Evolutionary conservation across 2,888 invertebrate genomes (phyloP), one percentile per base, ranked within the genome.

Genomic region (Pyrgus malvae): DNA sequence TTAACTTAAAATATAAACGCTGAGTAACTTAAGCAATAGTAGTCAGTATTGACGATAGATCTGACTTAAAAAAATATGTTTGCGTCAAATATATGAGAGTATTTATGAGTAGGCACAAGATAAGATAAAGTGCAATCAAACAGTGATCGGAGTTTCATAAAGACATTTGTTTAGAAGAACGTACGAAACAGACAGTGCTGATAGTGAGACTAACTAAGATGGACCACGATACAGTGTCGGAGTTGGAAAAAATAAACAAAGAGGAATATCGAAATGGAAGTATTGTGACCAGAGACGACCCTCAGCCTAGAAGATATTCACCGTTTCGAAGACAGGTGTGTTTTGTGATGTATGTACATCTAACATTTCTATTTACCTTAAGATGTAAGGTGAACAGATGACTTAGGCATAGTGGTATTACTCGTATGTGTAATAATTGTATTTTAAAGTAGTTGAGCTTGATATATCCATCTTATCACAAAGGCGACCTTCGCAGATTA

Each of bases 311-410:
- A 23, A 55, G 41, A 19, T 59, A 64, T 33, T 68, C 70, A 38
- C 78, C 82, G 3, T 82, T 87, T 57, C 67, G 72, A 21, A 80
- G 80, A 76, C 88, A 89, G 87, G 88, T 89, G 68, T 72, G 84
- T 80, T 58, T 53, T 55, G 27, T 41, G 31, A 56, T 27, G 61
- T 59, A 61, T 51, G 51, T 67, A 57, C 12, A 35, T 16, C 14
- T 14, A 35, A 2, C 6, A 12, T 33, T 7, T 31, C 2, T 11
- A 29, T 11, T 25, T 29, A 29, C 29, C 2, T 11, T 11, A n/a
- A n/a, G n/a, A n/a, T n/a, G n/a, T n/a, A n/a, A n/a, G n/a, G n/a
- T n/a, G n/a, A n/a, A n/a, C n/a, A n/a, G n/a, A n/a, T n/a, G n/a
- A n/a, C n/a, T n/a, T n/a, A n/a, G n/a, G n/a, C n/a, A n/a, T n/a